Conservation (phyloP, 2,113 vertebrate species). For the Seriola aureovittata region DNA sequence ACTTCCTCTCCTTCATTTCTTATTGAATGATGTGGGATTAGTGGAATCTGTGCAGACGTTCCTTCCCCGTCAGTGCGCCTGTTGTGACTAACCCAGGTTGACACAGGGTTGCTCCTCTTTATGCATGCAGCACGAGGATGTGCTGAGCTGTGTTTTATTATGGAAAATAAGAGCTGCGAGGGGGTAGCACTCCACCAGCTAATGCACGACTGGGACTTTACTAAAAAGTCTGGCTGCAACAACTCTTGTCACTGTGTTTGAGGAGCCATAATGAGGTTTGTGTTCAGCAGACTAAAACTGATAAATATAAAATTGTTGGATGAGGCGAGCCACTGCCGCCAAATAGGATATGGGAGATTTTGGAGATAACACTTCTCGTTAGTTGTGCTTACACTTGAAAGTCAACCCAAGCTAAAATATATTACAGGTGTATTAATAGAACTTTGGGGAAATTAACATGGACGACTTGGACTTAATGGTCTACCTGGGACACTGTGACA, state of each 20-base stretch:
- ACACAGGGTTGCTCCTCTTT: conserved; percentile 61
- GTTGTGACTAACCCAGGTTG: conserved; percentile 60
- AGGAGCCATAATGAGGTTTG: conserved; percentile 74
- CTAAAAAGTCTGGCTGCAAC: conserved; percentile 65
- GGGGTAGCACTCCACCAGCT: conserved; percentile 64
- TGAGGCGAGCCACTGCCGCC: conserved; percentile 45
- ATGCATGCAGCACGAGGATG: conserved; percentile 64
- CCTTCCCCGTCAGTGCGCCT: conserved; percentile 12
- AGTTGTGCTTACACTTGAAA: conserved; percentile 36
- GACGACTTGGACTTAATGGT: not conserved
- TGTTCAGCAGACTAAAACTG: conserved; percentile 65
- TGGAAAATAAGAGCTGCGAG: conserved; percentile 73
- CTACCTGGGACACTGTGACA: not conserved
- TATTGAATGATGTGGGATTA: conserved; percentile 38
- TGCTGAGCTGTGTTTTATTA: conserved; percentile 81
- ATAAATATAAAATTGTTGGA: conserved; percentile 57
- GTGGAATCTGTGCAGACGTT: conserved; percentile 26
- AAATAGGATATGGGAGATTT: conserved; percentile 43
- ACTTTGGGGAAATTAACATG: conserved; percentile 9
- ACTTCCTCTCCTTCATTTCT: conserved; percentile 32
- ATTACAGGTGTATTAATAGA: not conserved
- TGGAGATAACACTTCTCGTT: conserved; percentile 40
- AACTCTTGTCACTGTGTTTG: conserved; percentile 65
- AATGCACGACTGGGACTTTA: conserved; percentile 60
- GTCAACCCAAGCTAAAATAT: conserved; percentile 14